These are phyloP conservation scores for Engraulis encrasicolus DNA, from an alignment of 2,113 vertebrate genomes.

Conservation along the genomic window DNA sequence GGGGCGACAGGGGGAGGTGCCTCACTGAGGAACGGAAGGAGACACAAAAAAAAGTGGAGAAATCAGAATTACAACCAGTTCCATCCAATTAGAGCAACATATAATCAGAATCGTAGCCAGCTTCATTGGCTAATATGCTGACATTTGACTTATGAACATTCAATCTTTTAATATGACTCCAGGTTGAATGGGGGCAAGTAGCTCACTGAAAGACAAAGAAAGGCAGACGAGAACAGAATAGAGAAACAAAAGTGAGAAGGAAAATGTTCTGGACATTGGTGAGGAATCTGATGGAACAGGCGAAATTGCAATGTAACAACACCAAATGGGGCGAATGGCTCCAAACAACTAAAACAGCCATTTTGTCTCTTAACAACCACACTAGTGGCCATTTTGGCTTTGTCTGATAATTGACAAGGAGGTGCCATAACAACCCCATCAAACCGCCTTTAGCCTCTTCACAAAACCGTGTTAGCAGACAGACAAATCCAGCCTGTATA, in stretches of 20 bases:
- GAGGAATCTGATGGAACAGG: background rate
- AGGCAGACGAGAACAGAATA: background rate
- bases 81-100: too few species aligned
- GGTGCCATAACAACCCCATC: background rate
- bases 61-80: too few species aligned
- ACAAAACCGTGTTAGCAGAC: background rate
- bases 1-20: conserved; percentile 85
- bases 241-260: background rate
- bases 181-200: too few species aligned
- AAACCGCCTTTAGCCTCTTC: background rate
- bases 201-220: too few species aligned
- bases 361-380: background rate
- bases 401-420: background rate
- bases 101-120: too few species aligned
- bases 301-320: background rate
- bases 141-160: too few species aligned
- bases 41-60: background rate
- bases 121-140: too few species aligned
- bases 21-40: conserved; percentile 81
- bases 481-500: background rate
- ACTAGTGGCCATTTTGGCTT: background rate
- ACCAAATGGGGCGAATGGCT: background rate
- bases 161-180: too few species aligned
- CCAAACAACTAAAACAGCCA: background rate
- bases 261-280: background rate